A percentile compares a stretch with the other conserved stretches of the same genome.
phyloP scores from a whole-genome alignment of 2,113 vertebrate genomes.

The Chloroceryle aenea region DNA sequence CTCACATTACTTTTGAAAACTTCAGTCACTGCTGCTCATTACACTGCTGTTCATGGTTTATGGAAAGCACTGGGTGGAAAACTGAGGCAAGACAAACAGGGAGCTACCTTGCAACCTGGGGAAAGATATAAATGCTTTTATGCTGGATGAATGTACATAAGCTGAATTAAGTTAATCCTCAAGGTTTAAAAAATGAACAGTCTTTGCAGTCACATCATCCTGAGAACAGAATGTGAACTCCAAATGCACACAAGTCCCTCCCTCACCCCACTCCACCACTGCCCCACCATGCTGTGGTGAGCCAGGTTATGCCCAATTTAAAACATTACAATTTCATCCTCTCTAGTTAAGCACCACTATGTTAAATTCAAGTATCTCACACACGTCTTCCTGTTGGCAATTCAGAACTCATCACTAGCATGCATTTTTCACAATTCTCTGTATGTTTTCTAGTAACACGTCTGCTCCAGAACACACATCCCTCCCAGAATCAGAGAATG shows the following conservation, averaged over 20 bases:
- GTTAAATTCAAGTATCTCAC: not conserved
- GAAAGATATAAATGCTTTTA: not conserved
- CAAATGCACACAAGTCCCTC: fast-evolving
- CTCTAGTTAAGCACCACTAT: not conserved
- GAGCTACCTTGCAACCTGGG: not conserved
- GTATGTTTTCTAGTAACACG: not conserved
- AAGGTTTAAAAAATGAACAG: not conserved
- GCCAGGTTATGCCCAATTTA: not conserved
- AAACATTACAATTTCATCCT: not conserved
- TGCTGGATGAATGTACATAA: not conserved
- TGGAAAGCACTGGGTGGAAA: not conserved
- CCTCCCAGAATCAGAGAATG: not conserved
- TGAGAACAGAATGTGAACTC: not conserved
- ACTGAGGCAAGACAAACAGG: not conserved
- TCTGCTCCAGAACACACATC: not conserved
- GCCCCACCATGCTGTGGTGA: fast-evolving
- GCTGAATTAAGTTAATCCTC: not conserved
- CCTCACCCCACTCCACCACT: not conserved
- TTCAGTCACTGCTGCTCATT: not conserved
- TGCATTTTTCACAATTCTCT: not conserved
- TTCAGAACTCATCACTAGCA: not conserved
- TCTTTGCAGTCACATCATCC: not conserved
- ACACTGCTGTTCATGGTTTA: not conserved
- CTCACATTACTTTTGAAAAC: not conserved
- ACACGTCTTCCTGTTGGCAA: not conserved